Conservation (phyloP, 2,888 invertebrate species). For the Plagodis dolabraria region DNA sequence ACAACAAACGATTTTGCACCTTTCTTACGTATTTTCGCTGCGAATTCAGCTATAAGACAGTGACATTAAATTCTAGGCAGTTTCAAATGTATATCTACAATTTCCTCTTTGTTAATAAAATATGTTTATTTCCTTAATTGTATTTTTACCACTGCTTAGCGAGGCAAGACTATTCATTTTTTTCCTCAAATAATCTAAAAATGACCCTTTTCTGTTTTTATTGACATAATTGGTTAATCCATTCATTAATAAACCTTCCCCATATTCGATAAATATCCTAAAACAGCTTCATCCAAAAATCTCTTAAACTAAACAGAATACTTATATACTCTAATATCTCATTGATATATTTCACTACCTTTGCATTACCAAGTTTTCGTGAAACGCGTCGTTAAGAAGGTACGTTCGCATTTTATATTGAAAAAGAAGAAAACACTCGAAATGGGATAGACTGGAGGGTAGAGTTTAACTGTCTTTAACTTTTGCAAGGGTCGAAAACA, state of each 20-base stretch:
- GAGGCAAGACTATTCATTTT: no score
- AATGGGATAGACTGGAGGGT: constrained; percentile 39
- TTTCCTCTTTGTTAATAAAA: no score
- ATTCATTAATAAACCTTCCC: neutral
- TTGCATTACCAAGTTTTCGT: constrained; percentile 1
- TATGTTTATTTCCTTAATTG: no score
- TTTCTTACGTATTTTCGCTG: no score
- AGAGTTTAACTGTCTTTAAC: constrained; percentile 53
- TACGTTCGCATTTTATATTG: constrained; percentile 27
- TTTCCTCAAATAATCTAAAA: no score
- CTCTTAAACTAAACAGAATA: neutral
- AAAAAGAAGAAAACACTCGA: constrained; percentile 49
- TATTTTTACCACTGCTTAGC: no score
- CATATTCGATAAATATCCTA: neutral
- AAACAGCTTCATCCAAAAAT: neutral
- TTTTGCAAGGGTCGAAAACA: constrained; percentile 50
- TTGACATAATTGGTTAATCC: neutral
- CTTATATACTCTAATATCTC: neutral
- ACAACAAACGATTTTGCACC: constrained; percentile 29
- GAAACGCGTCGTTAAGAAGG: constrained; percentile 15
- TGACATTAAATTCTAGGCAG: no score
- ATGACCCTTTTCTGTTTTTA: no score
- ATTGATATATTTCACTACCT: neutral
- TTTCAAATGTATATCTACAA: no score
- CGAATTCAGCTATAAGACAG: no score